These are phyloP conservation scores for Acomys russatus DNA, from an alignment of 2,797 vertebrate species.

Conservation along the genomic window DNA sequence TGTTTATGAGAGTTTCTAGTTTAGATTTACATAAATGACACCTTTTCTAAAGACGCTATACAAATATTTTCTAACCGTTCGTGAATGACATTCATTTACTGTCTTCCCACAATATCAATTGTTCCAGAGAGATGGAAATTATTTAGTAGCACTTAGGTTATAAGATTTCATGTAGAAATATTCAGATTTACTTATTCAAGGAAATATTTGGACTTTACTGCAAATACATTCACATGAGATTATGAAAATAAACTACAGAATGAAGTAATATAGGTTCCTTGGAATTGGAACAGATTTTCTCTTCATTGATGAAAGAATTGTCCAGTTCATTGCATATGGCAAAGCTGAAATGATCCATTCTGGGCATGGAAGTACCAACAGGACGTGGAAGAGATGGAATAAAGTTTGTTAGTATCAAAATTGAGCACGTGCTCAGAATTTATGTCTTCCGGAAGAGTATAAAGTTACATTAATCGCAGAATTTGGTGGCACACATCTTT, in stretches of 20 bases:
- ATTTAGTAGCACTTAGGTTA: not conserved
- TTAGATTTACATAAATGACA: not conserved
- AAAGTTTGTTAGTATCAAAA: not conserved
- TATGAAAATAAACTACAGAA: constrained; percentile 9
- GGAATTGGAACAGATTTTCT: constrained; percentile 3
- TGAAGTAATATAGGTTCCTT: not conserved
- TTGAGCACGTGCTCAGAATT: not conserved
- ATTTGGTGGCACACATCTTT: no score
- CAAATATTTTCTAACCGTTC: not conserved
- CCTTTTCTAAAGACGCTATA: not conserved
- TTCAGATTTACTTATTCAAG: not conserved
- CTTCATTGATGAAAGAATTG: not conserved
- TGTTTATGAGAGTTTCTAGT: not conserved
- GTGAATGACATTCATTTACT: not conserved
- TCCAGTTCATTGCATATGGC: constrained; percentile 13
- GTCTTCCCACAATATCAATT: not conserved
- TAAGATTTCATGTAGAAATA: constrained; percentile 43
- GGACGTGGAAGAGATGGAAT: not conserved
- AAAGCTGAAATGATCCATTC: constrained; percentile 16
- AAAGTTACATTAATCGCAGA: no score
- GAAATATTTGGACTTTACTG: constrained; percentile 46
- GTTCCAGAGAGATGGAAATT: not conserved
- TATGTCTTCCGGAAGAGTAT: not conserved
- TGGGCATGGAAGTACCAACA: not conserved
- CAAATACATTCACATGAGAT: not conserved